Evolutionary conservation across 1,140 invertebrate species (phyloP).

Genomic region (Sycobia sp.): DNA sequence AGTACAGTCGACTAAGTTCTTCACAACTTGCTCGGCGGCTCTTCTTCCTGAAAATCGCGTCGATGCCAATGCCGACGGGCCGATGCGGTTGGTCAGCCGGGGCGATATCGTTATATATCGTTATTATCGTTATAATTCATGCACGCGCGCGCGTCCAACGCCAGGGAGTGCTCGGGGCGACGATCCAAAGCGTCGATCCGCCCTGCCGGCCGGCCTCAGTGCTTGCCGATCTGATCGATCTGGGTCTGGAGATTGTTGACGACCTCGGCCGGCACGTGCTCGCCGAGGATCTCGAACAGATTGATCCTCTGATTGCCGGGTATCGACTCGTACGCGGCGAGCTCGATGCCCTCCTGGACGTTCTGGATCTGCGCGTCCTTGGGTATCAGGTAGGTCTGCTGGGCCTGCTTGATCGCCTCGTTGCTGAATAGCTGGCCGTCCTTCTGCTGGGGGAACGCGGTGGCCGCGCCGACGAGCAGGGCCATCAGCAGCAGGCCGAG

Average conservation of each 20-base stretch:
- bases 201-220: too few species aligned
- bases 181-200: too few species aligned
- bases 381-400: conserved; percentile 80
- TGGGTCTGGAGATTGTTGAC: conserved; percentile 82
- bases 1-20: too few species aligned
- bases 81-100: too few species aligned
- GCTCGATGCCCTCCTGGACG: conserved; percentile 82
- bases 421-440: conserved; percentile 81
- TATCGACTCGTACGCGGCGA: conserved; percentile 81
- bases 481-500: too few species aligned
- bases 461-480: conserved; percentile 58
- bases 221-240: conserved; percentile 78
- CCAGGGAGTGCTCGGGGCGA: too few species aligned
- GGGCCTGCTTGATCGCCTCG: conserved; percentile 83
- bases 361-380: conserved; percentile 85
- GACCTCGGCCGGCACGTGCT: conserved; percentile 83
- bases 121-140: too few species aligned
- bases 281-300: conserved; percentile 78
- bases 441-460: conserved; percentile 70
- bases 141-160: too few species aligned
- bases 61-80: too few species aligned
- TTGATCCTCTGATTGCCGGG: conserved; percentile 82
- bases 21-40: too few species aligned
- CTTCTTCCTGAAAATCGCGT: too few species aligned
- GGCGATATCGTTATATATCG: too few species aligned